A percentile compares a stretch with the other conserved stretches of the same genome.
These are phyloP conservation scores for Parascotia fuliginaria DNA, from an alignment of 2,888 invertebrate genomes.

Conservation along the genomic window DNA sequence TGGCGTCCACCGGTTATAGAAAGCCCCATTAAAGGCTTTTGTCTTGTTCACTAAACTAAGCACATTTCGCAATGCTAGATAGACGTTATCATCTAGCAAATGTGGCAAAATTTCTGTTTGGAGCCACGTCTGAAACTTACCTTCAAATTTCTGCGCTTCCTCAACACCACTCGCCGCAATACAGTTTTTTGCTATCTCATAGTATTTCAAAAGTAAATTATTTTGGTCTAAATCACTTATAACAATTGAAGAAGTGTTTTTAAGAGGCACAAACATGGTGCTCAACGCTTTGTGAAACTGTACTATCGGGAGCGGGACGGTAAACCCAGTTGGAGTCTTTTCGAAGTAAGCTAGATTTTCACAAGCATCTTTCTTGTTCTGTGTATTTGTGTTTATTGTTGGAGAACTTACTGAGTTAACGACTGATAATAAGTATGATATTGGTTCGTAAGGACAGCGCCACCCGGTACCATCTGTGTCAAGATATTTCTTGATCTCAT, in stretches of 20 bases:
- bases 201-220: slow-evolving; percentile 84
- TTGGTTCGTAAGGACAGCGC: slow-evolving; percentile 57
- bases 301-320: slow-evolving; percentile 86
- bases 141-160: slow-evolving; percentile 76
- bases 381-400: slow-evolving; percentile 30
- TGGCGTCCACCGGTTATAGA: too few relatives aligned
- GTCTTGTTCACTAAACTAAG: slow-evolving; percentile 65
- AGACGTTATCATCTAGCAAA: slow-evolving; percentile 86
- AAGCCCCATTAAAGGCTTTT: too few relatives aligned
- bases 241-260: slow-evolving; percentile 57
- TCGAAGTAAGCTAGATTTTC: slow-evolving; percentile 62
- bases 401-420: slow-evolving; percentile 26
- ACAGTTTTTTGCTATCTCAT: slow-evolving; percentile 82
- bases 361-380: slow-evolving; percentile 55
- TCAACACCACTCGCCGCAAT: slow-evolving; percentile 64
- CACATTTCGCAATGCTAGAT: slow-evolving; percentile 83
- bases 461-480: slow-evolving; percentile 87
- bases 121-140: slow-evolving; percentile 84
- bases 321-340: slow-evolving; percentile 52
- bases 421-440: not conserved
- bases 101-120: slow-evolving; percentile 78
- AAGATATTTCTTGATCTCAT: slow-evolving; percentile 85
- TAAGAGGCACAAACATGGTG: slow-evolving; percentile 88
- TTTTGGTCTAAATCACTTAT: slow-evolving; percentile 55
- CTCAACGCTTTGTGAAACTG: slow-evolving; percentile 82